Evolutionary conservation across 2,888 invertebrate species (phyloP).

Genomic region (Euplexia lucipara): DNA sequence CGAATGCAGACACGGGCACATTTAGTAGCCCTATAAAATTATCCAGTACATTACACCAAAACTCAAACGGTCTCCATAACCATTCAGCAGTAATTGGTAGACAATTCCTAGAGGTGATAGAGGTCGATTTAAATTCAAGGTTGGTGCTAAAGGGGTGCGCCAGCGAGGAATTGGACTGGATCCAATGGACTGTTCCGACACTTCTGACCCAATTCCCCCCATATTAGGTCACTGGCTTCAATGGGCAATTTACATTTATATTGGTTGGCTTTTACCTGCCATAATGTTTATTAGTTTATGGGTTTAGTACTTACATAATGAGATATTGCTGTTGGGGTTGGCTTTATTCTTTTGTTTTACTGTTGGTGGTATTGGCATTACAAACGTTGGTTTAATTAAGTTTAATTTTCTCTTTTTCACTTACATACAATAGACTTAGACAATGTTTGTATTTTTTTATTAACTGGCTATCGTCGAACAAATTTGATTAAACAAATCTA

Average conservation of each 20-base stretch:
- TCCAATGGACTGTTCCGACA: conserved; percentile 65
- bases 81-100: conserved; percentile 44
- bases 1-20: conserved; percentile 10
- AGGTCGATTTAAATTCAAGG: conserved; percentile 57
- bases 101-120: conserved; percentile 32
- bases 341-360: conserved; percentile 7
- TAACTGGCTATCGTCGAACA: no score
- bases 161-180: conserved; percentile 64
- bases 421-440: no score
- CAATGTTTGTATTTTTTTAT: no score
- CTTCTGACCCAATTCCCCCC: conserved; percentile 60
- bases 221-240: conserved; percentile 61
- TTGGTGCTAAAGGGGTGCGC: conserved; percentile 50
- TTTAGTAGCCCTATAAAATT: conserved; percentile 17
- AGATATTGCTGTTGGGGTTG: neutral
- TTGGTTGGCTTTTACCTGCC: conserved; percentile 54
- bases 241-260: conserved; percentile 58
- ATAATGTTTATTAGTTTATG: conserved; percentile 21
- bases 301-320: conserved; percentile 6
- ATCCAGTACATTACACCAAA: conserved; percentile 19
- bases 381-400: neutral
- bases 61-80: conserved; percentile 33
- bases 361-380: neutral
- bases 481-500: no score
- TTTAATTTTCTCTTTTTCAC: no score